A percentile compares a stretch with the other conserved stretches of the same genome.
Evolutionary conservation across 2,888 invertebrate species (phyloP).

Genomic region (Athetis lepigone): DNA sequence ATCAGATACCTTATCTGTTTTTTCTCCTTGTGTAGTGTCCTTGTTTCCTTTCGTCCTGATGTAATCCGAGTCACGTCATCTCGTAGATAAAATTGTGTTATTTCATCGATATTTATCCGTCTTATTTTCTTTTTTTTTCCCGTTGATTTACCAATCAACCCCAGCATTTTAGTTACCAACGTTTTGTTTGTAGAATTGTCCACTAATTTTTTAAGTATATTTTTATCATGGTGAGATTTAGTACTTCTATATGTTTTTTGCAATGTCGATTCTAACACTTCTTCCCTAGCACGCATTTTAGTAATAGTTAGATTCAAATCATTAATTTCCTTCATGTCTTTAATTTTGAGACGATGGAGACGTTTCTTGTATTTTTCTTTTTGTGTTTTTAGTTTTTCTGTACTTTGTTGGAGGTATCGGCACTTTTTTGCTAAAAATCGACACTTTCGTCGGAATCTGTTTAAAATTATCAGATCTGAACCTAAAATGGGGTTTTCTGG

Average conservation of each 20-base stretch:
- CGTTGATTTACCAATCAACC: not conserved
- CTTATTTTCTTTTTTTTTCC: not conserved
- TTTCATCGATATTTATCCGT: not conserved
- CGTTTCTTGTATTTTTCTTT: slow-evolving; percentile 9
- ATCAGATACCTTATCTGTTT: slow-evolving; percentile 2
- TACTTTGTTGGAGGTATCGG: not conserved
- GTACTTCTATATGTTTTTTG: slow-evolving; percentile 4
- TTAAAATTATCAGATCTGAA: slow-evolving; percentile 3
- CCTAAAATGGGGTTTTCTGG: slow-evolving; percentile 1
- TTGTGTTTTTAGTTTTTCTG: slow-evolving; percentile 7
- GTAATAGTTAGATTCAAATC: too few relatives aligned
- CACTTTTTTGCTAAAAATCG: slow-evolving; percentile 11
- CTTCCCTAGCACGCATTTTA: slow-evolving; percentile 14
- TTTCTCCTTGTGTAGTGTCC: not conserved
- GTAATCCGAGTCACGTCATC: slow-evolving; percentile 5
- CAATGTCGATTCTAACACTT: slow-evolving; percentile 5
- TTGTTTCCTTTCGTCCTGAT: slow-evolving; percentile 5
- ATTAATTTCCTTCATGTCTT: not conserved
- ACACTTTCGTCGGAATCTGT: slow-evolving; percentile 3
- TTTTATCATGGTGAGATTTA: slow-evolving; percentile 3
- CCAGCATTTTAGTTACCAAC: slow-evolving; percentile 1
- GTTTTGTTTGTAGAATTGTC: slow-evolving; percentile 5
- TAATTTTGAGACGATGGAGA: slow-evolving; percentile 2
- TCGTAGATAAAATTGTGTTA: slow-evolving; percentile 6
- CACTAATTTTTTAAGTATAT: not conserved